Evolutionary conservation across 1,140 invertebrate species (phyloP).

Genomic region (Oryctes rhinoceros): DNA sequence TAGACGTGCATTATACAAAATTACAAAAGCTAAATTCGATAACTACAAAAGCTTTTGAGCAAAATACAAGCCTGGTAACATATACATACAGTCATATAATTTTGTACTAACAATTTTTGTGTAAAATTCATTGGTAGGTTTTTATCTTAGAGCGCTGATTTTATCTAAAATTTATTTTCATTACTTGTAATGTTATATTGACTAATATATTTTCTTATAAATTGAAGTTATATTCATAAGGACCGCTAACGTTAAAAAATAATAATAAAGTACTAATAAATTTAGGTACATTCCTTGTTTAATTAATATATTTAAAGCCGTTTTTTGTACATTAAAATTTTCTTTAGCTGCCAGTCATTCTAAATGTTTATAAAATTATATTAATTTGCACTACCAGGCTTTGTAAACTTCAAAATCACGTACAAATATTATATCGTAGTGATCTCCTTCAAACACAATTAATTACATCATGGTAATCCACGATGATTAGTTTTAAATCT

Average conservation of each 20-base stretch:
- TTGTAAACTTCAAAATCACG: constrained; percentile 2
- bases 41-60: constrained; percentile 12
- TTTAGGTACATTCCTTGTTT: too few species aligned
- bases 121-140: too few species aligned
- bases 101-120: neutral
- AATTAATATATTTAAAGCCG: too few species aligned
- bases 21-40: constrained; percentile 17
- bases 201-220: too few species aligned
- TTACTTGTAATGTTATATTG: neutral
- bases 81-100: neutral
- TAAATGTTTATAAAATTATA: neutral
- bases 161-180: neutral
- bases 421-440: neutral
- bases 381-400: constrained; percentile 17
- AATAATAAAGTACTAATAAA: too few species aligned
- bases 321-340: too few species aligned
- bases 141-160: neutral
- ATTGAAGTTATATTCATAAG: too few species aligned
- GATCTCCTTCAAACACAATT: constrained; percentile 9
- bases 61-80: neutral
- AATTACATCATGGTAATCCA: neutral
- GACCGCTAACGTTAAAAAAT: too few species aligned
- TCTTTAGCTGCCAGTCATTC: neutral
- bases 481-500: neutral
- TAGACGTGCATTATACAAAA: constrained; percentile 19